Conservation (phyloP, 2,797 vertebrate species). For the Tragelaphus eurycerus region DNA sequence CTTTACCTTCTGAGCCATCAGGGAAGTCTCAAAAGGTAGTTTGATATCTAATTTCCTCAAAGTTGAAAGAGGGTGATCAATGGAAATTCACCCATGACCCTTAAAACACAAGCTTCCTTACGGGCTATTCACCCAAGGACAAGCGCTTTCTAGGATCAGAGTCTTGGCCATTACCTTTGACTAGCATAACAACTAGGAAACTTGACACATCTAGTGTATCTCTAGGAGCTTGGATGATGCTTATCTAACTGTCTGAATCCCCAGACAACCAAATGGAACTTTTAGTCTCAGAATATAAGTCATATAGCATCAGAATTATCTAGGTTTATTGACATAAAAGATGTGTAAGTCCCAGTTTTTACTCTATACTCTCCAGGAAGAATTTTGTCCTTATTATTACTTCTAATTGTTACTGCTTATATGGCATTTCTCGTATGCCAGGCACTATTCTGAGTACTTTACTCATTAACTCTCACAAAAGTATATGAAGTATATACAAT, state of each 20-base stretch:
- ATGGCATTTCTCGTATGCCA: not conserved
- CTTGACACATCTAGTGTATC: not conserved
- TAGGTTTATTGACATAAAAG: not conserved
- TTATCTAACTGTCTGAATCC: not conserved
- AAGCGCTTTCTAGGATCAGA: not conserved
- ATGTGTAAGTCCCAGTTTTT: not conserved
- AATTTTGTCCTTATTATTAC: not conserved
- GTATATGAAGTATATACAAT: not conserved
- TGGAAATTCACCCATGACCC: not conserved
- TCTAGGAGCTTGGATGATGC: not conserved
- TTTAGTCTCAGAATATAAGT: not conserved
- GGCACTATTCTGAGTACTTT: not conserved
- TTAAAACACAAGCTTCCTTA: not conserved
- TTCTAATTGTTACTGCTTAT: not conserved
- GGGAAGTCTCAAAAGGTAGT: not conserved
- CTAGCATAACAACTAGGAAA: not conserved
- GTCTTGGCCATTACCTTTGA: not conserved
- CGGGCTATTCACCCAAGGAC: not conserved
- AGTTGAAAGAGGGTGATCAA: not conserved
- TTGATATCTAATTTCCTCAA: not conserved
- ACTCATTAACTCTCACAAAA: not conserved
- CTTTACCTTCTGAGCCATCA: not conserved
- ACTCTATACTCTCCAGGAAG: not conserved
- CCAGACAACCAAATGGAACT: not conserved
- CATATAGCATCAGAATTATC: not conserved